Evolutionary conservation across 2,797 vertebrate species (phyloP), one percentile per base, ranked within the genome.

Genomic region (Anomalospiza imberbis): DNA sequence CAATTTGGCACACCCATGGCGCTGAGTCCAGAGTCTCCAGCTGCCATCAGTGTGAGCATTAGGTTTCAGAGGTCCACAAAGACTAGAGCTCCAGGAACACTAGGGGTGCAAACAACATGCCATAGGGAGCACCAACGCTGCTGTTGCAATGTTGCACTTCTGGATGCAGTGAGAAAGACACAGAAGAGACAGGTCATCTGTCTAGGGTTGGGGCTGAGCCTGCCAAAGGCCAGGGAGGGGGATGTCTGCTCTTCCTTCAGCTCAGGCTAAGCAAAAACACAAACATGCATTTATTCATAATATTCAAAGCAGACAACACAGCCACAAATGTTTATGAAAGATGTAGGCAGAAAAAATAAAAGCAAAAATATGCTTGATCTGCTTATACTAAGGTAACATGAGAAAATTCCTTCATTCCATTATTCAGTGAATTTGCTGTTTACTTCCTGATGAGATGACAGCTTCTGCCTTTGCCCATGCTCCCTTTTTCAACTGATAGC

Each of bases 301-400:
- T 85, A 80, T 83, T 96, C 68, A 80, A 91, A 93, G 45, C 18
- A 91, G 67, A 87, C 53, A 76, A 85, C 53, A 70, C 47, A 89
- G 32, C 4, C 78, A 67, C 84, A 89, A 74, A 67, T 57, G 68
- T 91, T 96, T 80, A 71, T 85, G 88, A 82, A 88, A 92, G 9
- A 82, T 68, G 60, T 73, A 92, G 77, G 74, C 29, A 50, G 85
- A 80, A 80, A 89, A 92, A 88, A 89, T 80, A 79, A 93, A 79
- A 80, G 68, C 31, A 73, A 92, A 93, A 93, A 78, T 68, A 91
- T 80, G 79, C 65, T 92, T 88, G 57, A 96, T 91, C 61, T 95
- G 36, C 14, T 77, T 83, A 77, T 57, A 85, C 53, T 50, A 71
- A 57, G 50, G 61, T 65, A 96, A 93, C 65, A 83, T 22, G 45